Evolutionary conservation across 2,113 vertebrate species (phyloP).

Genomic region (Charadrius vociferus): DNA sequence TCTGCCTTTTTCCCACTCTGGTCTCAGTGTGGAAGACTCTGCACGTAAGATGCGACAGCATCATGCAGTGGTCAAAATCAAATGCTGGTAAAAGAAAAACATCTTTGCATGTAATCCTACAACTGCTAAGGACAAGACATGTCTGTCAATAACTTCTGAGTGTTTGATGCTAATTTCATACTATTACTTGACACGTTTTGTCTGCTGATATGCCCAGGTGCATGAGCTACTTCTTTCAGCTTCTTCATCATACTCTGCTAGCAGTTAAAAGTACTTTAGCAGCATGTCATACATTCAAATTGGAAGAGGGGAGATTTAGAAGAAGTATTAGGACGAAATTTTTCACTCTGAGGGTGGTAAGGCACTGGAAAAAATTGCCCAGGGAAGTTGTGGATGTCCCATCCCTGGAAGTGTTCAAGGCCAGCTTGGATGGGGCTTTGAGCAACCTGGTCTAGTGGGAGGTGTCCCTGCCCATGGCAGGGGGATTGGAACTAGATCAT

Average conservation of each 20-base stretch:
- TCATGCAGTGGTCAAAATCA: background rate
- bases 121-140: background rate
- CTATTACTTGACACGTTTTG: background rate
- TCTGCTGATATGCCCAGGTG: background rate
- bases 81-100: background rate
- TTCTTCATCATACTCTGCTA: background rate
- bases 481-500: too few species aligned
- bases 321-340: too few species aligned
- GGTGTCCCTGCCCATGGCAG: too few species aligned
- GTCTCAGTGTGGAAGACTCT: background rate
- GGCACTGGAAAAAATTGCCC: too few species aligned
- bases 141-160: background rate
- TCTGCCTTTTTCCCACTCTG: background rate
- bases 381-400: too few species aligned
- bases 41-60: rapidly evolving
- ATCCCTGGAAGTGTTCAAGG: too few species aligned
- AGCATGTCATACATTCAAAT: too few species aligned
- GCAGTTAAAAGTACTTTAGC: background rate
- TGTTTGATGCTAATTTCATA: background rate
- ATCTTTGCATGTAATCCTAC: background rate
- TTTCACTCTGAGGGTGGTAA: too few species aligned
- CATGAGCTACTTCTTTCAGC: background rate
- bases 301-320: too few species aligned
- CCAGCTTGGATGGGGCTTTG: too few species aligned
- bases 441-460: too few species aligned